Evolutionary conservation across 2,888 invertebrate species (phyloP).

Genomic region (Steinernema carpocapsae): DNA sequence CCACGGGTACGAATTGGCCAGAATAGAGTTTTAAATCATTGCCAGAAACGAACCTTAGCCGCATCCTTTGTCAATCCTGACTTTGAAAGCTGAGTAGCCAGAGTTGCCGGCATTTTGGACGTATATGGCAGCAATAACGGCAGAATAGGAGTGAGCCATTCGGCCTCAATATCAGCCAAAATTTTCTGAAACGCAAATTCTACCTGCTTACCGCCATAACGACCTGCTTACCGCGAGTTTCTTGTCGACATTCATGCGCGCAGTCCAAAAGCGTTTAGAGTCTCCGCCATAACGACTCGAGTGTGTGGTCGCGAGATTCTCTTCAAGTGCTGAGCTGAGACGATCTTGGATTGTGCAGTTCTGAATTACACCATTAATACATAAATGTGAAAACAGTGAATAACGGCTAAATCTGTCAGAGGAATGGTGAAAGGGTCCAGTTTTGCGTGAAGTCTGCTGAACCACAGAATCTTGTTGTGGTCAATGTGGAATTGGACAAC

Average conservation of each 20-base stretch:
- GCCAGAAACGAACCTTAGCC: background rate
- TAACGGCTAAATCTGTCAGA: background rate
- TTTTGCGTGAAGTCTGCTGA: conserved; percentile 12
- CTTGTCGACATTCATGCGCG: background rate
- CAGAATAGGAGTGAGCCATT: background rate
- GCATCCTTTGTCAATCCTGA: conserved; percentile 1
- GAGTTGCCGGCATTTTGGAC: background rate
- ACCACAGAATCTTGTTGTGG: conserved; percentile 17
- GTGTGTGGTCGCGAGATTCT: no score
- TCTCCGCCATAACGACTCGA: background rate
- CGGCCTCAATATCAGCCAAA: background rate
- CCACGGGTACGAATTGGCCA: no score
- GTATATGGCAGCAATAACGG: background rate
- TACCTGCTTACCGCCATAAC: background rate
- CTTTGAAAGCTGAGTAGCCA: background rate
- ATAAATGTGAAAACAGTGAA: no score
- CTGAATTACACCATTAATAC: no score
- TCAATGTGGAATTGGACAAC: conserved; percentile 11
- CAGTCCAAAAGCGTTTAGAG: background rate
- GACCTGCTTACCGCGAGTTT: background rate
- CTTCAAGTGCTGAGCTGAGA: no score
- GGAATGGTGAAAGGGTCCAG: background rate
- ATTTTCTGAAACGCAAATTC: background rate
- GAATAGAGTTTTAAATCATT: no score
- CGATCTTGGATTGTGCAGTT: no score